Evolutionary conservation across 1,140 invertebrate genomes (phyloP), one percentile per base, ranked within the genome.

Genomic region (Drosophila arawakana): DNA sequence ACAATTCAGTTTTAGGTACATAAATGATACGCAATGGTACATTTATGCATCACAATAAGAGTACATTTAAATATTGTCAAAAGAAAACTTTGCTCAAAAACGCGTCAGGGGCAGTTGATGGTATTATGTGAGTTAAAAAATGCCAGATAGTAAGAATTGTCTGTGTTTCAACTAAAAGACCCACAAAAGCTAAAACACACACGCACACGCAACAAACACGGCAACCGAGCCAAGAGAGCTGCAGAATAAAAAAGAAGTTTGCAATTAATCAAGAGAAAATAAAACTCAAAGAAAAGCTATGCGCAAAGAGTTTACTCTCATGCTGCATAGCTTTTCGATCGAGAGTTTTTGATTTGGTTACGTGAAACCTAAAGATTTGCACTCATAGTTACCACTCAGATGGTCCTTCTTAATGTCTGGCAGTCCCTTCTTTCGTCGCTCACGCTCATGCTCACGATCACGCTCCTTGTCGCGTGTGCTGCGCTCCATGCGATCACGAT

Each of bases 401-500:
- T 97, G 96, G 68, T 98, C 97, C 83, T 96, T 96, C 85, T 97
- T 96, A 46, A 98, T 95, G 0, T 96, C 94, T 8, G 98, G 98
- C 47, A 99, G 92, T 18, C 98, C 98, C 88, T 97, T 96, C 92
- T 97, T 97, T 78, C 96, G 95, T 49, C 98, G 93, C 91, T 97
- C 96, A 81, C 95, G 94, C 82, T 96, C 95, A 78, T 95, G 96
- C 82, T 97, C 96, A 4, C 95, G 94, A 79, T 98, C 97, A 54
- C 96, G 95, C 77, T 97, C 96, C 39, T 95, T 95, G 84, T 96
- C 96, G 78, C 95, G 94, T 11, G 95, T 94, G 65, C 93, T 93
- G 49, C 93, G 93, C 15, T 94, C 94, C 65, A 94, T 93, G 44
- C 94, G 93, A n/a, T 95, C 94, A 52, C 93, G 84, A 75, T 91